Evolutionary conservation across 1,140 invertebrate species (phyloP), one percentile per base, ranked within the genome.

Genomic region (Onthophagus taurus): DNA sequence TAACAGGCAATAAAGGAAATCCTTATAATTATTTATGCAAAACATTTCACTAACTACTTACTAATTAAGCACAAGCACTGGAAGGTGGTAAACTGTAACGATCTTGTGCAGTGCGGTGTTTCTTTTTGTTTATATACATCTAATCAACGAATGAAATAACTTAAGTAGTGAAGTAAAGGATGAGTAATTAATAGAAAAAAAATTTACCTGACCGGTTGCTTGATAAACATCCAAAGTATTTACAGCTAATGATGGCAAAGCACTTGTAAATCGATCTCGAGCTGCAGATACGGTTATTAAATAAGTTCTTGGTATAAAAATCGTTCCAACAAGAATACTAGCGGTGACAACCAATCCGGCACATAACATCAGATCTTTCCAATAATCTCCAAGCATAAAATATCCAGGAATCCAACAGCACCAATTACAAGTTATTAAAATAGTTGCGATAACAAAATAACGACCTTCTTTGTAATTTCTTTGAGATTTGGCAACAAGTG

Each of bases 391-490:
- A 11, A 74, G 56, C 2, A 75, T 14, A 13, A 68, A 54, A 19
- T 71, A 70, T 6, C 68, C 49, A 0, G 65, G 61, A 9, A 73
- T 58, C 73, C 76, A 78, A 3, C 64, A 55, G 2, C 67, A 52
- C 75, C 76, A 79, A 3, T 59, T 55, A 30, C 61, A 55, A 17
- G 63, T 57, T 12, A 66, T 61, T 0, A 73, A 38, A 36, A 72
- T 59, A 23, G 64, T 64, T 5, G 64, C 66, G 0, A 71, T 54
- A 1, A 67, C 62, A 44, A 74, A 68, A 20, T 74, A 64, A 34
- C 67, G 63, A 1, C 77, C 75, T 57, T 80, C 77, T 2, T 69
- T 66, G 54, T 78, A 77, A 49, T 80, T 80, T n/a, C 77, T 65
- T 37, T 72, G 72, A 4, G 74, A 76, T 9, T 71, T 68, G 26